Evolutionary conservation across 2,888 invertebrate species (phyloP).

Genomic region (Empis livida): DNA sequence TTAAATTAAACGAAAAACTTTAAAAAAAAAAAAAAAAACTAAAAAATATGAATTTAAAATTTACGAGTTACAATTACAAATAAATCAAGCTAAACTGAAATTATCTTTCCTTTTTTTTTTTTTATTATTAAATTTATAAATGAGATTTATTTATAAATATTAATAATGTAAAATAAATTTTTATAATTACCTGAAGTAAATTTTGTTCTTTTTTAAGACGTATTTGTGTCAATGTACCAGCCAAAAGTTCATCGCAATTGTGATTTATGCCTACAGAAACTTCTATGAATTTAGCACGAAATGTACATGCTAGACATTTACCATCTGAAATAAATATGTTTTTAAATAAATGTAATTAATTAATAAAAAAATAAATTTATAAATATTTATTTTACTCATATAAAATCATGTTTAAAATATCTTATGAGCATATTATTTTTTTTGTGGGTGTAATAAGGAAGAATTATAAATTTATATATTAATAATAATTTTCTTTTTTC

Average conservation of each 20-base stretch:
- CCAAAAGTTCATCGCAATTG: slow-evolving; percentile 89
- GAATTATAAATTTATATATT: too few relatives aligned
- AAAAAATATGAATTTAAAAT: too few relatives aligned
- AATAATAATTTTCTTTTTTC: too few relatives aligned
- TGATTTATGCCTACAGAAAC: slow-evolving; percentile 94
- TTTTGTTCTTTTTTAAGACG: slow-evolving; percentile 62
- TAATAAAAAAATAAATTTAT: background rate
- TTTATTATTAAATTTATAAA: background rate
- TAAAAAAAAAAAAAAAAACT: too few relatives aligned
- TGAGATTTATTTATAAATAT: background rate
- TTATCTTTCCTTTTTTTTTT: background rate
- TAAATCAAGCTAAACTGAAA: too few relatives aligned
- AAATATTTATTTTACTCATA: background rate
- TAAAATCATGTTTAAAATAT: too few relatives aligned
- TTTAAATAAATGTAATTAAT: background rate
- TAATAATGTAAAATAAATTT: too few relatives aligned
- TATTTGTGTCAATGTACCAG: slow-evolving; percentile 85
- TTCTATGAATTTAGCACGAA: slow-evolving; percentile 87
- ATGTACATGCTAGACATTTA: slow-evolving; percentile 80
- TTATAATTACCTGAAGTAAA: slow-evolving; percentile 32
- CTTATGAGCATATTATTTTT: too few relatives aligned
- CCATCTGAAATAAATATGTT: slow-evolving; percentile 56
- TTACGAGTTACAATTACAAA: too few relatives aligned
- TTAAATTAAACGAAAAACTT: too few relatives aligned
- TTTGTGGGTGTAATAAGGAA: too few relatives aligned